Evolutionary conservation across 1,140 invertebrate species (phyloP), one percentile per base, ranked within the genome.

Genomic region (Chrysomallon squamiferum): DNA sequence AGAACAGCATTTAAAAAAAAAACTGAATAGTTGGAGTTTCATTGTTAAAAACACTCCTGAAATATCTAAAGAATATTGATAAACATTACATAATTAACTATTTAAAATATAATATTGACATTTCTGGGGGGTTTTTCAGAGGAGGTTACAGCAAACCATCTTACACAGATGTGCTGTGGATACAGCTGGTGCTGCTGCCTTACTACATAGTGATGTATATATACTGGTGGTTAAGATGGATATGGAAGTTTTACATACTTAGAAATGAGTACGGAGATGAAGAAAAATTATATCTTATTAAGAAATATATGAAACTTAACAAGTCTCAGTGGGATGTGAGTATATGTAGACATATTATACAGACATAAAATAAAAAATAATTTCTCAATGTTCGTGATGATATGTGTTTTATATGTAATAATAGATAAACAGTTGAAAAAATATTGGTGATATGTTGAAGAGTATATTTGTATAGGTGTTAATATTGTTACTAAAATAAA

Each of bases 101-200:
- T n/a, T n/a, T n/a, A n/a, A n/a, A n/a, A n/a, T n/a, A n/a, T n/a
- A n/a, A n/a, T n/a, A n/a, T n/a, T n/a, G n/a, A n/a, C n/a, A n/a
- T n/a, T n/a, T n/a, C n/a, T n/a, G n/a, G n/a, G n/a, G n/a, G n/a
- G 56, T 61, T 72, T 74, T 83, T 62, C 71, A 89, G 93, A 79
- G 94, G 94, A 4, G 93, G 93, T 7, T 96, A 95, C 85, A 92
- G 92, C 0, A 94, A 93, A 80, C 93, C 93, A 7, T 89, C 88
- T 43, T 66, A 74, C 35, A 73, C 68, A 49, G 81, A 95, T 84
- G 89, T 95, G 1, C 82, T 96, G 11, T 94, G 93, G 91, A 86
- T 95, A 59, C 92, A 95, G 82, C 79, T 96, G 38, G 81, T 94
- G 38, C 88, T 94, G 33, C 87, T 91, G 30, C 94, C 94, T 0